Percentiles rank a stretch among this genome's conserved stretches.
Evolutionary conservation across 2,888 invertebrate genomes (phyloP).

Genomic region (Pilophorus perplexus): DNA sequence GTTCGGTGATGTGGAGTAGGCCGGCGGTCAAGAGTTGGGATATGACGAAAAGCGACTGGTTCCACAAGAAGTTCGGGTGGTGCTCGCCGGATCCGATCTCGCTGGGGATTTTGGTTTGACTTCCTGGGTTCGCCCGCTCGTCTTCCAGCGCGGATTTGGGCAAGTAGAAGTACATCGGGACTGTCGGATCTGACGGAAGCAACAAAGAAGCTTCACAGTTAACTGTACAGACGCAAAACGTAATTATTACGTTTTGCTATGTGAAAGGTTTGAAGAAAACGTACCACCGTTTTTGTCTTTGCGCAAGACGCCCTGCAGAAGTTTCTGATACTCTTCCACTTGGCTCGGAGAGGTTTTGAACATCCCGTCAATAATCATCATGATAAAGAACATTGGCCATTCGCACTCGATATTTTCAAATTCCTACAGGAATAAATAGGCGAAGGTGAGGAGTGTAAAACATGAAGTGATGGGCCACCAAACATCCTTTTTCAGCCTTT

Average conservation of each 20-base stretch:
- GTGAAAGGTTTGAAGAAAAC: background rate
- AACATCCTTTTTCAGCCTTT: no score
- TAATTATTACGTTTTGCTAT: no score
- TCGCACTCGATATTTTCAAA: conserved; percentile 96
- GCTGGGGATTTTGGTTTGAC: conserved; percentile 63
- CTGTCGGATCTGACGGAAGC: conserved; percentile 70
- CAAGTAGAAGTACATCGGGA: conserved; percentile 92
- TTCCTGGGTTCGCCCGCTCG: conserved; percentile 70
- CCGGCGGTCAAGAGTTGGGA: conserved; percentile 87
- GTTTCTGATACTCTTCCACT: conserved; percentile 85
- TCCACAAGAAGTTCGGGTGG: conserved; percentile 82
- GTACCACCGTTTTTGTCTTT: conserved; percentile 77
- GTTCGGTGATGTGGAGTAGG: conserved; percentile 86
- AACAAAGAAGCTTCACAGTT: background rate
- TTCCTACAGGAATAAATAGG: conserved; percentile 56
- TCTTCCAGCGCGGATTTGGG: conserved; percentile 68
- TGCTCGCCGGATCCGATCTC: conserved; percentile 58
- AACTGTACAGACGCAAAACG: no score
- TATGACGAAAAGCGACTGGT: conserved; percentile 92
- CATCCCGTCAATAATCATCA: conserved; percentile 94
- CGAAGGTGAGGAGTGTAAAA: no score
- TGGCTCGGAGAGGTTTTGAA: conserved; percentile 83
- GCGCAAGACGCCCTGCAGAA: conserved; percentile 76
- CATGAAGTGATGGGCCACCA: background rate
- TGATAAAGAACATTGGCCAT: conserved; percentile 95